Conservation (phyloP, 2,888 invertebrate species). For the Sycophila texana region DNA sequence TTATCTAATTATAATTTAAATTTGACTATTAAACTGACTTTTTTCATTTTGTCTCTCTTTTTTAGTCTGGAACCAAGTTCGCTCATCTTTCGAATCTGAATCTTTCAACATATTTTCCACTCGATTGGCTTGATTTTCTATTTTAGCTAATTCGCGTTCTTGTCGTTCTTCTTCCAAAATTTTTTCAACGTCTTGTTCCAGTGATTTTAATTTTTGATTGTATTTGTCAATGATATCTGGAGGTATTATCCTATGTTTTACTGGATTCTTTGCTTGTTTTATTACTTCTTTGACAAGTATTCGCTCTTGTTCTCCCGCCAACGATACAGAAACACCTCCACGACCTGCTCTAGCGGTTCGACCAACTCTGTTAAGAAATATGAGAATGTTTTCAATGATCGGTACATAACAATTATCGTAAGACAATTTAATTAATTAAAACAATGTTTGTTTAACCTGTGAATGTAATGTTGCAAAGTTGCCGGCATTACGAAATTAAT, state of each 20-base stretch:
- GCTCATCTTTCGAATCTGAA: constrained; percentile 72
- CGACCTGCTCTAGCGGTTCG: constrained; percentile 97
- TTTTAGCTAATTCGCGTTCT: constrained; percentile 87
- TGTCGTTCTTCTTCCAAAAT: constrained; percentile 91
- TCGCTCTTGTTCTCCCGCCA: constrained; percentile 96
- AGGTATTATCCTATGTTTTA: constrained; percentile 92
- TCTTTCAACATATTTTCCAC: constrained; percentile 81
- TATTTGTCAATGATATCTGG: constrained; percentile 94
- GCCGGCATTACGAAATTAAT: constrained; percentile 97
- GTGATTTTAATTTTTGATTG: constrained; percentile 81
- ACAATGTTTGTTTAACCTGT: constrained; percentile 77
- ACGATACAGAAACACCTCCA: constrained; percentile 94
- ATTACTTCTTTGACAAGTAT: constrained; percentile 94
- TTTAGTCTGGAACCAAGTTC: constrained; percentile 92
- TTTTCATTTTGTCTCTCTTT: constrained; percentile 88
- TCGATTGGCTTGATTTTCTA: constrained; percentile 90
- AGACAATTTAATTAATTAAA: too few species aligned
- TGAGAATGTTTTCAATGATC: too few species aligned
- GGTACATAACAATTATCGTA: too few species aligned
- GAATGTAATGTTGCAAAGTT: constrained; percentile 96
- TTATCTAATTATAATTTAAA: constrained; percentile 22
- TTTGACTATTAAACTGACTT: constrained; percentile 70
- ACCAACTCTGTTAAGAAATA: constrained; percentile 81
- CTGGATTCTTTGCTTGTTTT: constrained; percentile 88
- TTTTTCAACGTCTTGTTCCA: constrained; percentile 89